Evolutionary conservation across 2,797 vertebrate genomes (phyloP).

Genomic region (Schizothorax lantsangensis): DNA sequence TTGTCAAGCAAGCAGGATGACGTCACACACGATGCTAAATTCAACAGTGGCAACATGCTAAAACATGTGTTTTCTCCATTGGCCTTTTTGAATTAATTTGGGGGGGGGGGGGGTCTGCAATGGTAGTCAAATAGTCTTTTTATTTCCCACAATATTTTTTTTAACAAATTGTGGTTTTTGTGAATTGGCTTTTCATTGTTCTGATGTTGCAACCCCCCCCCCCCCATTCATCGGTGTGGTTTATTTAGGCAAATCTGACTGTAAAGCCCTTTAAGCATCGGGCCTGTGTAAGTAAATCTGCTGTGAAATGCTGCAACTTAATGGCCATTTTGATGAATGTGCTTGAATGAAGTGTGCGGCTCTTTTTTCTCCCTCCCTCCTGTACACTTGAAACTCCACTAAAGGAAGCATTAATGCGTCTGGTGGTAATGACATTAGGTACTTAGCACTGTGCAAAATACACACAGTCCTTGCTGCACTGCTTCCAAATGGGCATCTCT

Average conservation of each 20-base stretch:
- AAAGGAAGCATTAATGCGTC: constrained; percentile 73
- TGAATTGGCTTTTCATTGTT: constrained; percentile 51
- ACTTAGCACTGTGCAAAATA: constrained; percentile 66
- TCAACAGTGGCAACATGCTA: constrained; percentile 19
- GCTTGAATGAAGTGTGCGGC: constrained; percentile 63
- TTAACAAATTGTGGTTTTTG: constrained; percentile 19
- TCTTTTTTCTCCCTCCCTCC: constrained; percentile 48
- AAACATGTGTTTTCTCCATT: constrained; percentile 5
- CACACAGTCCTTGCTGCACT: constrained; percentile 61
- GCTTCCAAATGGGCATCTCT: constrained; percentile 61
- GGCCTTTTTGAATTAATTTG: constrained; percentile 11
- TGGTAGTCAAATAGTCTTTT: constrained; percentile 4
- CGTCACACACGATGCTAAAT: constrained; percentile 26
- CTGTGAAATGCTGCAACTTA: constrained; percentile 59
- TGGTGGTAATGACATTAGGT: constrained; percentile 76
- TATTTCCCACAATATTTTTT: constrained; percentile 21
- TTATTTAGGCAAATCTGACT: constrained; percentile 72
- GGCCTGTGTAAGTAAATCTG: constrained; percentile 62
- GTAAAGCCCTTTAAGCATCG: constrained; percentile 69
- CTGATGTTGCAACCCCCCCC: constrained; percentile 6
- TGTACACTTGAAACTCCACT: constrained; percentile 73
- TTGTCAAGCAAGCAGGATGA: constrained; percentile 42
- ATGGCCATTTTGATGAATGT: constrained; percentile 75
- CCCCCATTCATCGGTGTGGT: constrained; percentile 52
- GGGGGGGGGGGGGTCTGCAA: not conserved